Evolutionary conservation across 2,113 vertebrate genomes (phyloP), one percentile per base, ranked within the genome.

Genomic region (Turdus rufiventris): DNA sequence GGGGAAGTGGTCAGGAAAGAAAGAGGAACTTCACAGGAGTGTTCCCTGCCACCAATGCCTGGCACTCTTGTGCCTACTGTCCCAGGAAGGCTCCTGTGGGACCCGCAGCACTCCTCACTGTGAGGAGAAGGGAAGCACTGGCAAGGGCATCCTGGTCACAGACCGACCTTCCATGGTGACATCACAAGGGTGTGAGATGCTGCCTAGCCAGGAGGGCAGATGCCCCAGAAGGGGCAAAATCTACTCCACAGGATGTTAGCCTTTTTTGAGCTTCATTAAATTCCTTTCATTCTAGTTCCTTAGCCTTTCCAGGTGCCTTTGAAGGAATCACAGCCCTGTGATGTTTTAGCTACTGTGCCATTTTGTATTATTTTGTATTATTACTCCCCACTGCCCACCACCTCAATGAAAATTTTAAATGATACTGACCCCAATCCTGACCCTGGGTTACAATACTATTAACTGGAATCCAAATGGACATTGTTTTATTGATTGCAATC

Each of bases 51-150:
- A 8, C 34, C 1, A 6, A 1, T 3, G 4, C 43, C 40, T 17
- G 17, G 8, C 23, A 25, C 8, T 31, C 12, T 50, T 1, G 1
- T 1, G 5, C 18, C 10, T 16, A 1, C 1, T 1, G 20, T 43
- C 28, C 20, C 6, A 8, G 28, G 15, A 45, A 56, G 34, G 8
- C 7, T 14, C 24, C 5, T 4, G 14, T 2, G 10, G 47, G 25
- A 17, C 15, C 18, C 0, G 0, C 28, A 48, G 18, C 38, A 38
- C n/a, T n/a, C n/a, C n/a, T n/a, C 26, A 16, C 20, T 4, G 1
- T 0, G 1, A 47, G 18, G 13, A 8, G 10, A 50, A 29, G 14
- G 33, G 40, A n/a, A 54, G 50, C 2, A 1, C 18, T 2, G 3
- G 10, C 29, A 48, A 42, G 25, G 14, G 7, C 16, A 25, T 18